These are phyloP conservation scores for Campopleginae sp. DNA, from an alignment of 2,888 invertebrate genomes.

Conservation along the genomic window DNA sequence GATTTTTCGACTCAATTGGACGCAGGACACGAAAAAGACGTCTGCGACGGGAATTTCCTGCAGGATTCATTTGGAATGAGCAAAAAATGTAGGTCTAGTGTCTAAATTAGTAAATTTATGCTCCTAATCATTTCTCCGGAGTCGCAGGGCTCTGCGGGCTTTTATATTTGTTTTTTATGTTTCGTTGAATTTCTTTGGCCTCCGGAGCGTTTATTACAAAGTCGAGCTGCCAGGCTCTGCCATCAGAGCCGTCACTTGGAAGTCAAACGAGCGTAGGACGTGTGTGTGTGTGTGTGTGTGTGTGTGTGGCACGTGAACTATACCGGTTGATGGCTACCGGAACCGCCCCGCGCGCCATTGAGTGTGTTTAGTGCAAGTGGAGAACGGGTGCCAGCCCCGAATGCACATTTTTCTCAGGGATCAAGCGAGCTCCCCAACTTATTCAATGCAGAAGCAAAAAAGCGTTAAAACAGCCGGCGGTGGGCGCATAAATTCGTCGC, in stretches of 20 bases:
- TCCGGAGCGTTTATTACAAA: constrained; percentile 55
- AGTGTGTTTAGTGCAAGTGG: constrained; percentile 42
- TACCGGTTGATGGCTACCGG: constrained; percentile 45
- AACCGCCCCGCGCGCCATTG: constrained; percentile 46
- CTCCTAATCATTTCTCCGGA: constrained; percentile 56
- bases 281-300: constrained; percentile 21
- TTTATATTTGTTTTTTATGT: constrained; percentile 18
- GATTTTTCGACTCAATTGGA: background rate
- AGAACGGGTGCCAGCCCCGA: constrained; percentile 41
- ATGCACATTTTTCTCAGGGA: constrained; percentile 49
- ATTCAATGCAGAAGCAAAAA: constrained; percentile 55
- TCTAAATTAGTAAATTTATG: constrained; percentile 80
- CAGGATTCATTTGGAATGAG: background rate
- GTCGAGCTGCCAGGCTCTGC: constrained; percentile 54
- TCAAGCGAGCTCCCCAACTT: constrained; percentile 54
- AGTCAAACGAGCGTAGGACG: constrained; percentile 45
- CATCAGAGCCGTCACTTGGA: constrained; percentile 51
- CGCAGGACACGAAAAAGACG: background rate
- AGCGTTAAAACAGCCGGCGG: constrained; percentile 47
- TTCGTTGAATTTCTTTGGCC: constrained; percentile 14
- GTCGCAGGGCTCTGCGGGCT: constrained; percentile 63
- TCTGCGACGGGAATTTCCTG: too few relatives aligned
- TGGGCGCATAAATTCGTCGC: constrained; percentile 67
- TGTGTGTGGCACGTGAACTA: constrained; percentile 17
- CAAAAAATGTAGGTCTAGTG: constrained; percentile 71